phyloP scores from a whole-genome alignment of 1,140 invertebrate species.

The Apis florea region DNA sequence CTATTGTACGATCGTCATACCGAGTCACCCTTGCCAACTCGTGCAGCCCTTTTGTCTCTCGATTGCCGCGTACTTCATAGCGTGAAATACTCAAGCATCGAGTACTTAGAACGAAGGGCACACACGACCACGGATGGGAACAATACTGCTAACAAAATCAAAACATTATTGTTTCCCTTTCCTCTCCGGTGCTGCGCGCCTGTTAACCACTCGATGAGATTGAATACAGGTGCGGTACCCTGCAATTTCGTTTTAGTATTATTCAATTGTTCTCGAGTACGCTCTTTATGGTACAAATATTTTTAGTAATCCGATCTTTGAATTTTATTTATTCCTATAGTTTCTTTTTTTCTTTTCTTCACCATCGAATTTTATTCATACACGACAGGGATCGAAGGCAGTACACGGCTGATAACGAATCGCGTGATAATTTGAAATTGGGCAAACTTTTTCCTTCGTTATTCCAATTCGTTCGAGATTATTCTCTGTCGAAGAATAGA shows the following conservation, averaged over 20 bases:
- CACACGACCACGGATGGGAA: slow-evolving; percentile 32
- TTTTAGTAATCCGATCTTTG: no score
- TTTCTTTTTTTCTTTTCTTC: no score
- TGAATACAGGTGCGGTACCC: slow-evolving; percentile 5
- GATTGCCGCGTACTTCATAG: slow-evolving; percentile 58
- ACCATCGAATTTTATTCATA: no score
- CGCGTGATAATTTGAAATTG: no score
- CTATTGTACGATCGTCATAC: slow-evolving; percentile 66
- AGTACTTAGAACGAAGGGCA: slow-evolving; percentile 42
- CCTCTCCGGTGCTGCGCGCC: slow-evolving; percentile 1
- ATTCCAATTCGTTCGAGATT: no score
- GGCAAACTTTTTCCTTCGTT: no score
- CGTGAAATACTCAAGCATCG: slow-evolving; percentile 57
- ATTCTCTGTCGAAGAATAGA: no score
- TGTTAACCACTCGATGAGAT: slow-evolving; percentile 3
- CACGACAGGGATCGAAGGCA: no score
- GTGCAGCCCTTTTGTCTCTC: slow-evolving; percentile 62
- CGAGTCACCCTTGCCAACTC: slow-evolving; percentile 66
- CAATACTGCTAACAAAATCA: slow-evolving; percentile 57
- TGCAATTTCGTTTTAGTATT: background rate
- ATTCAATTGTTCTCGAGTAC: no score
- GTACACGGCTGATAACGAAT: no score
- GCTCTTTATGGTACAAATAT: no score
- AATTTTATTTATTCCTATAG: no score
- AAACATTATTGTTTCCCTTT: slow-evolving; percentile 55